Conservation (phyloP, 2,797 vertebrate genomes). For the Sebastes diploproa region DNA sequence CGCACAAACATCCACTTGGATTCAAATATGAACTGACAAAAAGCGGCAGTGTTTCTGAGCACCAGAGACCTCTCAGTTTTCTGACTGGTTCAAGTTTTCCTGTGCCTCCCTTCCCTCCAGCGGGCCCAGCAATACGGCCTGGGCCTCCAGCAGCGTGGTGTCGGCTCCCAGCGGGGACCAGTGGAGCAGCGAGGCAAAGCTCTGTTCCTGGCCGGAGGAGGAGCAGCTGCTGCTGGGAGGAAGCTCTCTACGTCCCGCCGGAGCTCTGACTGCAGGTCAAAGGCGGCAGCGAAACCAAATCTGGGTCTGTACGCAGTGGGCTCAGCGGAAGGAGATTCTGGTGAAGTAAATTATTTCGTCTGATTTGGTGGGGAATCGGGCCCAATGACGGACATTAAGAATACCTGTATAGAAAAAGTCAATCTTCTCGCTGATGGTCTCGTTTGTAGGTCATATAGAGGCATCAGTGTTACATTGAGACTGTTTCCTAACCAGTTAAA, state of each 20-base stretch:
- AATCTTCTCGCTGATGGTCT: no score
- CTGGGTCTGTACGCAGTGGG: not conserved
- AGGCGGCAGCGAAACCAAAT: not conserved
- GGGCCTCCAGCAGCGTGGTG: not conserved
- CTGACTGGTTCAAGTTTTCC: no score
- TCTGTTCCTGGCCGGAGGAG: no score
- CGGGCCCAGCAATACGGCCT: not conserved
- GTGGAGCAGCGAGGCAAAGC: no score
- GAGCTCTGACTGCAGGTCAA: not conserved
- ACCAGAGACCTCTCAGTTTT: not conserved
- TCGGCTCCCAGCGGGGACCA: no score
- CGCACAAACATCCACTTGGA: not conserved
- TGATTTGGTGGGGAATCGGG: not conserved
- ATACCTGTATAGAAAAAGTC: not conserved
- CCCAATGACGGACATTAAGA: not conserved
- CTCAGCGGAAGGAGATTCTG: not conserved
- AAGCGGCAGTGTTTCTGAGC: not conserved
- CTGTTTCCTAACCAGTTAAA: no score
- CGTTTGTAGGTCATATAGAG: no score
- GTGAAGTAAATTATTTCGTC: not conserved
- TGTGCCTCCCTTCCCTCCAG: no score
- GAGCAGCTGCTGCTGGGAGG: not conserved
- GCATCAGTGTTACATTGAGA: no score
- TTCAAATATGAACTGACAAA: not conserved
- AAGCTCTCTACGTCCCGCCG: not conserved